Base-by-base conservation (phyloP, 2,888 invertebrate genomes). In the Polydesmus complanatus region DNA sequence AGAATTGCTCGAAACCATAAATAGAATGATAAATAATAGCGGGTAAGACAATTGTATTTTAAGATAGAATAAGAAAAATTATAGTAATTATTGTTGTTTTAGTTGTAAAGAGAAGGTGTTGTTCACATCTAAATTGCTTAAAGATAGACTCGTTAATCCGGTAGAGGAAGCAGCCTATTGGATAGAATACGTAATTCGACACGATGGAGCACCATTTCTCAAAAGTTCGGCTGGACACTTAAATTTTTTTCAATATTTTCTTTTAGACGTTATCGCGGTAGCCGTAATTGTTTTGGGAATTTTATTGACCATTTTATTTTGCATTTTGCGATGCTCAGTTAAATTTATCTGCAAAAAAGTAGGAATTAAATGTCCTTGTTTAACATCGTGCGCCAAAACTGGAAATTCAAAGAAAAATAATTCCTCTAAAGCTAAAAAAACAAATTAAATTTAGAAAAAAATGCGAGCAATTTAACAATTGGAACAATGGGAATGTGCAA, bases 121-220 rank as follows among this genome's bases (percentile, higher is more conserved):
- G n/a, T n/a, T 37, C n/a, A 8, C 27, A 11, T 60, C 60, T 8
- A 47, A n/a, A 22, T 22, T 60, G 5, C 25, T 56, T 5, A 55
- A 50, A 49, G 61, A 61, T 26, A 50, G 21, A 3, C 54, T 25
- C 5, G 26, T 23, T 19, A 21, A 25, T 25, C 47, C 58, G 1
- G 47, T 21, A 23, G 47, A 61, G n/a, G 50, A 19, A 14, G 58
- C 52, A 25, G 61, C 58, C 27, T 58, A 61, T 23, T 61, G 61
- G 61, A 59, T 61, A 0, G 61, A 61, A 59, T 61, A 61, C 25
- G 58, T 61, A 8, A 23, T 54, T 22, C 2, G 61, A 2, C 61
- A 61, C 27, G 37, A 58, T 18, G 61, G 61, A 26, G 61, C 61
- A 27, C 18, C 2, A n/a, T 58, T 60, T 54, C 50, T 61, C 14